Conservation (phyloP, 35 echinoderm and acorn worm genomes). For the Apostichopus californicus region DNA sequence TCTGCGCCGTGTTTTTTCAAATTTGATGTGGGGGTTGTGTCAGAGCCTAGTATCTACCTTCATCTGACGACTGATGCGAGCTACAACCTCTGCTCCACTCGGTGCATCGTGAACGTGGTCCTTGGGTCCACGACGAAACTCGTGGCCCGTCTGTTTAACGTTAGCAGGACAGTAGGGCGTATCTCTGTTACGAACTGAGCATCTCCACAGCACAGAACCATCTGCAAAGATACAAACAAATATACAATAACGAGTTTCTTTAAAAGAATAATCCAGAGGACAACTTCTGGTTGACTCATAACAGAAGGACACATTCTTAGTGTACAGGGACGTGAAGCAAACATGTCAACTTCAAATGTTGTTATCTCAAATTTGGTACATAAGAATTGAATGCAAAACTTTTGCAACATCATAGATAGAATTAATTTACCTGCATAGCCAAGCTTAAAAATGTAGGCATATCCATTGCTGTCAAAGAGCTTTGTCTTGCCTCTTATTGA, state of each 20-base stretch:
- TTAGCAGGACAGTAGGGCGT: not conserved
- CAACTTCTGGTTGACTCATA: not conserved
- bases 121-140: not conserved
- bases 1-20: too few species aligned
- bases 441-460: not conserved
- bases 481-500: slow-evolving; percentile 9
- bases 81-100: not conserved
- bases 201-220: slow-evolving; percentile 1
- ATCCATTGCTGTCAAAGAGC: slow-evolving; percentile 16
- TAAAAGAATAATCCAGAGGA: too few species aligned
- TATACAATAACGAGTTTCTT: too few species aligned
- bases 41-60: not conserved
- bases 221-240: slow-evolving; percentile 8
- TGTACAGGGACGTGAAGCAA: too few species aligned
- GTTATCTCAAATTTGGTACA: too few species aligned
- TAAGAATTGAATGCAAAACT: too few species aligned
- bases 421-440: not conserved
- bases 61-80: not conserved
- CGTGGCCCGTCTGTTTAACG: not conserved
- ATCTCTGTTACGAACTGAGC: not conserved
- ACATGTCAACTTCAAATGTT: too few species aligned
- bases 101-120: slow-evolving; percentile 24
- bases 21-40: not conserved
- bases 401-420: too few species aligned
- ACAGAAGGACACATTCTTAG: too few species aligned